These are phyloP conservation scores for Lithophane semibrunnea DNA, from an alignment of 2,888 invertebrate species.

Conservation along the genomic window DNA sequence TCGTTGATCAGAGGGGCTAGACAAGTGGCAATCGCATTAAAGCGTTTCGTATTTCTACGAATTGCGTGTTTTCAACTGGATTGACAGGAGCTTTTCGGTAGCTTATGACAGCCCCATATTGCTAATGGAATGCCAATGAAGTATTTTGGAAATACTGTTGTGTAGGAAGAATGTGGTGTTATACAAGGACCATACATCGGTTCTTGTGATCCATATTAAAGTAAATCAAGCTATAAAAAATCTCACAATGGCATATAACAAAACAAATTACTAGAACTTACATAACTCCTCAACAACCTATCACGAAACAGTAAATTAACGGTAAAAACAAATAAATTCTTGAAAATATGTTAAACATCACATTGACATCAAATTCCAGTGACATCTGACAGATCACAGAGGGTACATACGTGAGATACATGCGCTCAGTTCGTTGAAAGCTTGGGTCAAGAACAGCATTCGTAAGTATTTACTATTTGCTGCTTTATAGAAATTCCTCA, in stretches of 20 bases:
- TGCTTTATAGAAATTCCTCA: not conserved
- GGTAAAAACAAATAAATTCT: constrained; percentile 47
- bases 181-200: no score
- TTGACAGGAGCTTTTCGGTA: no score
- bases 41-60: no score
- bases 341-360: constrained; percentile 57
- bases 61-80: no score
- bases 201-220: no score
- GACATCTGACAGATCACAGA: constrained; percentile 59
- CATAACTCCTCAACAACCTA: constrained; percentile 3
- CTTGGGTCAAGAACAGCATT: constrained; percentile 57
- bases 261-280: not conserved
- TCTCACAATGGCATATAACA: not conserved
- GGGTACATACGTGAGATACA: constrained; percentile 61
- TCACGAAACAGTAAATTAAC: constrained; percentile 25
- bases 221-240: not conserved
- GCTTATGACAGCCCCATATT: no score
- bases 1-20: not conserved
- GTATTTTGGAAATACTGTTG: no score
- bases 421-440: constrained; percentile 43
- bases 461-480: constrained; percentile 31
- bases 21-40: no score
- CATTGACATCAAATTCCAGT: constrained; percentile 65
- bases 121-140: not conserved
- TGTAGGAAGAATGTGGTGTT: not conserved